Base-by-base conservation (phyloP, 2,113 vertebrate genomes). In the Marcusenius ussheri region DNA sequence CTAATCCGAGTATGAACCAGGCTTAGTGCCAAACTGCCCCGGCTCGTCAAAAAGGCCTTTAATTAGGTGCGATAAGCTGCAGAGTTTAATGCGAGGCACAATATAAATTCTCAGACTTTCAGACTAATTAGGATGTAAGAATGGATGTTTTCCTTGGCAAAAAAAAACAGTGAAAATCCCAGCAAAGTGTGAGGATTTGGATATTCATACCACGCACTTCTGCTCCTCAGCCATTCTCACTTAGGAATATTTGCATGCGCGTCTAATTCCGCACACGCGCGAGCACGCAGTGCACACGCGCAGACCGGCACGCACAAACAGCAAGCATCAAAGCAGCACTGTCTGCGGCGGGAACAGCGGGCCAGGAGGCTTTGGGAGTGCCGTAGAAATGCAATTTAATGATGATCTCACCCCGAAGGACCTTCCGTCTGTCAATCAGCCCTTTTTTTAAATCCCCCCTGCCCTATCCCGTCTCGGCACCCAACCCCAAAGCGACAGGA, bases 391-490 rank as follows among this genome's bases (percentile, higher is more conserved):
- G 93, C 83, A 93, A 94, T 93, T 94, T 93, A 92, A 94, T 91
- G 90, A 92, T 92, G 92, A 94, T 94, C 91, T 93, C 93, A 93
- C 92, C 93, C 93, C 91, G 93, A 94, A 94, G 91, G 93, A 92
- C 91, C 91, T 89, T 91, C 88, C 88, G 90, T 80, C 93, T 93
- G 95, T 94, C 94, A 94, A 93, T 95, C 95, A 95, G 85, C 51
- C 35, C 90, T 91, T 80, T 19, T 80, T 80, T 19, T 42, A 8
- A 80, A 80, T 42, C 42, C 35, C 35, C 35, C 17, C 17, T 80
- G 35, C 35, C 35, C 74, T 19, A 70, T 91, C 15, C 21, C 6
- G n/a, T 35, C 35, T 13, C 21, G 9, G 66, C 46, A 87, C 53
- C 9, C 80, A 84, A 87, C 56, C 58, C 88, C 13, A 31, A 87